Evolutionary conservation across 1,140 invertebrate genomes (phyloP).

Genomic region (Ceratosolen fusciceps): DNA sequence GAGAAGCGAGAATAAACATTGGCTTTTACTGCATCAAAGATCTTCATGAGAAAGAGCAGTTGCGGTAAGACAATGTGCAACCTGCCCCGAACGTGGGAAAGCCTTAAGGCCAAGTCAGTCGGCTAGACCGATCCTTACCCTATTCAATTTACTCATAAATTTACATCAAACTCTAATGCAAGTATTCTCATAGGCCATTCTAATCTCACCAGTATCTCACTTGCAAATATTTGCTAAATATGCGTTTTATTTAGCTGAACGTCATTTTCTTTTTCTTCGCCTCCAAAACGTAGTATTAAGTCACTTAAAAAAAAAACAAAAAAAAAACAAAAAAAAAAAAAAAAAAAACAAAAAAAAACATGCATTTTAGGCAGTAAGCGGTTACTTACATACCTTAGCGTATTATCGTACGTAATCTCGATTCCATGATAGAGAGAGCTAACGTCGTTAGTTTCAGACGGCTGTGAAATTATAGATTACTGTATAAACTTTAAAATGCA

Average conservation of each 20-base stretch:
- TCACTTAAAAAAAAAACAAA: no score
- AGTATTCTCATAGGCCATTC: not conserved
- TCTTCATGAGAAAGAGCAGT: not conserved
- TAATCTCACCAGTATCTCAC: not conserved
- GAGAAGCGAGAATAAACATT: not conserved
- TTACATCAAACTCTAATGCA: not conserved
- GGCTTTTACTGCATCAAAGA: not conserved
- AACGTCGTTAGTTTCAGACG: no score
- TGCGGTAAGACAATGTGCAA: not conserved
- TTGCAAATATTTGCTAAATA: not conserved
- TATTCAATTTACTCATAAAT: constrained; percentile 5
- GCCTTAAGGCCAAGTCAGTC: not conserved
- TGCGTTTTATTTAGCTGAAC: no score
- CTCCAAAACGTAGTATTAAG: no score
- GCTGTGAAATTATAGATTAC: not conserved
- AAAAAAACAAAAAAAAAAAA: no score
- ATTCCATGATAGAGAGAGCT: no score
- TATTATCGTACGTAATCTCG: no score
- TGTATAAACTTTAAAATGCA: not conserved
- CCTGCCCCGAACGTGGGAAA: constrained; percentile 8
- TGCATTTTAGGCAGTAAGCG: no score
- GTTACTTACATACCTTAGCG: no score
- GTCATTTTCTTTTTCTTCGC: no score
- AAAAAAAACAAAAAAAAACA: no score
- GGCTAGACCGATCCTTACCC: not conserved